phyloP scores from a whole-genome alignment of 2,113 vertebrate species.

The Channa maculata region DNA sequence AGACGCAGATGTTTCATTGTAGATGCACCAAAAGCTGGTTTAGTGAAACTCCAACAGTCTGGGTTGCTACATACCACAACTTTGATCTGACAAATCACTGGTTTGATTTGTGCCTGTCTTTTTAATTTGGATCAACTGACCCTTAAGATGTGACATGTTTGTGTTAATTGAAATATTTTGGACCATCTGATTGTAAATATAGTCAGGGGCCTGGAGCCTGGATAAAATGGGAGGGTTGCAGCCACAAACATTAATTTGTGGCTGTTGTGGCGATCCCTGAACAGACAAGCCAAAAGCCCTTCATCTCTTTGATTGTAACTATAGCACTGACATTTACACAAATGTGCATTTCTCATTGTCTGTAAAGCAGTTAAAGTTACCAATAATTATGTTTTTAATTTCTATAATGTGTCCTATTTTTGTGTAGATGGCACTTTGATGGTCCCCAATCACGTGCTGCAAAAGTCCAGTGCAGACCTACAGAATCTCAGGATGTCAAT shows the following conservation, averaged over 20 bases:
- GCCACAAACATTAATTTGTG: too few species aligned
- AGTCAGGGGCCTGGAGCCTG: too few species aligned
- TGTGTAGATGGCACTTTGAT: slow-evolving; percentile 56
- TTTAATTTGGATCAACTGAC: too few species aligned
- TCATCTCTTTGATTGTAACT: too few species aligned
- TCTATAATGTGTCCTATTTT: background rate
- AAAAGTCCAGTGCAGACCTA: slow-evolving; percentile 82
- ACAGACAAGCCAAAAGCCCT: too few species aligned
- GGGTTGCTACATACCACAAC: background rate
- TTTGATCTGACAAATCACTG: background rate
- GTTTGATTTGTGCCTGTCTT: background rate
- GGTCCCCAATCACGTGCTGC: slow-evolving; percentile 74
- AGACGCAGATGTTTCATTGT: background rate
- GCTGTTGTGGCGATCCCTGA: too few species aligned
- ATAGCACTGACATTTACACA: background rate
- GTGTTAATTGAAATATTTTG: too few species aligned
- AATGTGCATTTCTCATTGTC: background rate
- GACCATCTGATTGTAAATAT: too few species aligned
- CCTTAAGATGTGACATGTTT: too few species aligned
- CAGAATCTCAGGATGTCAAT: slow-evolving; percentile 83
- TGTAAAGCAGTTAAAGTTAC: background rate
- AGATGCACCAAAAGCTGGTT: background rate
- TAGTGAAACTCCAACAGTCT: background rate
- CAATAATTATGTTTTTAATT: background rate
- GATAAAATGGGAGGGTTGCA: too few species aligned